A percentile compares a stretch with the other conserved stretches of the same genome.
Conservation (phyloP, 1,140 invertebrate species). For the Eurytemora carolleeae region DNA sequence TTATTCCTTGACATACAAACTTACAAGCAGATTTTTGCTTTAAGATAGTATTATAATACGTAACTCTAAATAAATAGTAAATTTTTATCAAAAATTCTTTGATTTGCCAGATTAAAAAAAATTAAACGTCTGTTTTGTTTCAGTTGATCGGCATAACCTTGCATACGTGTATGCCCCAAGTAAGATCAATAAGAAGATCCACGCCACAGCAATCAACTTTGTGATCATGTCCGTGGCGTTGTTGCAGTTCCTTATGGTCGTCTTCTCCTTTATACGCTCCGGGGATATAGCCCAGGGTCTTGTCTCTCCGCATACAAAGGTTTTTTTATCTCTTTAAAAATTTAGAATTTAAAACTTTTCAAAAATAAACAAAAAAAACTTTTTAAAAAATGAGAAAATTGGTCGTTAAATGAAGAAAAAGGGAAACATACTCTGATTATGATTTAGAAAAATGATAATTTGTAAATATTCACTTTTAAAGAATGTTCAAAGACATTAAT, state of each 20-base stretch:
- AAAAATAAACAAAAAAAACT: not conserved
- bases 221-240: constrained; percentile 37
- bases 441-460: not conserved
- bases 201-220: constrained; percentile 39
- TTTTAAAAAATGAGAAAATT: not conserved
- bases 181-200: constrained; percentile 39
- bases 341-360: not conserved
- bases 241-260: constrained; percentile 27
- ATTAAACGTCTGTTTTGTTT: too few relatives aligned
- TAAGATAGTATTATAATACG: too few relatives aligned
- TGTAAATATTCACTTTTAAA: not conserved
- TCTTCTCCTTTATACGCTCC: not conserved
- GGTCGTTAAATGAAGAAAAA: too few relatives aligned
- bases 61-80: too few relatives aligned
- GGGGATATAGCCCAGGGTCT: not conserved
- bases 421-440: not conserved
- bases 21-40: too few relatives aligned
- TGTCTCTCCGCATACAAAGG: not conserved
- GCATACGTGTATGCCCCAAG: constrained; percentile 80
- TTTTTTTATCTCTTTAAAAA: not conserved
- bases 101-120: too few relatives aligned
- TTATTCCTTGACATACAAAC: too few relatives aligned
- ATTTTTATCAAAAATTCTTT: too few relatives aligned
- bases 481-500: too few relatives aligned
- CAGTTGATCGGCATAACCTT: constrained; percentile 81